Evolutionary conservation across 2,888 invertebrate species (phyloP), one percentile per base, ranked within the genome.

Genomic region (Acheta domesticus): DNA sequence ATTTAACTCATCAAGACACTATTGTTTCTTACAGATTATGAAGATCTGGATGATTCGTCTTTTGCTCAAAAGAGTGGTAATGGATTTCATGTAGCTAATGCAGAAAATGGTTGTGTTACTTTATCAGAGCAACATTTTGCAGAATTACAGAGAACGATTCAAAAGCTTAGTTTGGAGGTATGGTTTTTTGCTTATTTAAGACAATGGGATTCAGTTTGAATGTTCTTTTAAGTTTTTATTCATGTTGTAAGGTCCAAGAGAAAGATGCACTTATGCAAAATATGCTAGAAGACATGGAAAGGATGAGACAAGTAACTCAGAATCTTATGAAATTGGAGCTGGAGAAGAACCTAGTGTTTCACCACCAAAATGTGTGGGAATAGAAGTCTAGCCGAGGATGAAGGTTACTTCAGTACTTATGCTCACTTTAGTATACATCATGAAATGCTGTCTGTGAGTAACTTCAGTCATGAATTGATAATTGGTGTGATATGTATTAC

Each of bases 371-470:
- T 85, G 85, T 80, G 87, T 88, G 5, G 87, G 21, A 86, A 89
- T 83, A 87, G 91, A 76, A 89, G 90, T 77, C 85, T 91, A 77
- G 90, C 91, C 83, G 90, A 91, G 83, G 96, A 96, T 85, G 92
- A 87, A 75, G 84, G 85, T n/a, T 90, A 90, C 83, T 89, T 90
- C 83, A 86, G 85, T 77, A 87, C 89, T 0, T 90, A 90, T 83
- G 83, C 84, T 81, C 89, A 89, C 84, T 88, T 88, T 83, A 86
- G 87, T 79, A 91, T 91, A 84, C 98, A 98, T 87, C 93, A 95
- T 85, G 96, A 96, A 85, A 98, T 98, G 98, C 89, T 98, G 73
- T 93, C 93, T 85, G 93, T 93, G 88, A 86, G 86, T 78, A 21
- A 19, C 12, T 23, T 77, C n/a, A 12, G 19, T 75, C 19, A 73